These are phyloP conservation scores for Chrysodeixis includens DNA, from an alignment of 2,888 invertebrate species.

Conservation along the genomic window DNA sequence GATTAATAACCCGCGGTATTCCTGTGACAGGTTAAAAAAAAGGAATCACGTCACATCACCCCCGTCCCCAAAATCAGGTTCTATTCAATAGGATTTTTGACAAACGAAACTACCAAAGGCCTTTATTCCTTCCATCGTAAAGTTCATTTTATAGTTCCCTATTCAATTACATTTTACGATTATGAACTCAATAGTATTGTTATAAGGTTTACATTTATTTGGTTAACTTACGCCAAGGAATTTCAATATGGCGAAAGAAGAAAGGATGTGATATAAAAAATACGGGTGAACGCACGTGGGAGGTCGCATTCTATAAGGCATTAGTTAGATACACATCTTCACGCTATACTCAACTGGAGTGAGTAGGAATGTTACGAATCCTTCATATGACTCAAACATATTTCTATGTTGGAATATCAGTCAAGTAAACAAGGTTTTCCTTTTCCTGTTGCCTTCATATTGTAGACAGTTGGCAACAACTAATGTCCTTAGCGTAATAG, in stretches of 20 bases:
- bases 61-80: slow-evolving; percentile 77
- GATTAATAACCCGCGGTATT: slow-evolving; percentile 78
- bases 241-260: slow-evolving; percentile 79
- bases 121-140: slow-evolving; percentile 69
- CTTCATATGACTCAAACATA: slow-evolving; percentile 51
- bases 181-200: slow-evolving; percentile 61
- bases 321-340: slow-evolving; percentile 70
- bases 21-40: slow-evolving; percentile 74
- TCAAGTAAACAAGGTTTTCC: slow-evolving; percentile 31
- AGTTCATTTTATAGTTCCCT: slow-evolving; percentile 68
- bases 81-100: slow-evolving; percentile 76
- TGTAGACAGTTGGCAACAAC: neutral
- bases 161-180: slow-evolving; percentile 42
- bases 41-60: slow-evolving; percentile 79
- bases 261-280: slow-evolving; percentile 85
- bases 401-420: slow-evolving; percentile 37
- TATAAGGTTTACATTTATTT: slow-evolving; percentile 71
- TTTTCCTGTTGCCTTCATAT: slow-evolving; percentile 35
- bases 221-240: slow-evolving; percentile 69
- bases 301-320: slow-evolving; percentile 72
- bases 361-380: slow-evolving; percentile 55
- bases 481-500: neutral
- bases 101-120: slow-evolving; percentile 65
- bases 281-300: slow-evolving; percentile 81
- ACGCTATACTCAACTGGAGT: slow-evolving; percentile 59